Conservation (phyloP, 2,113 vertebrate species). For the Syrrhaptes paradoxus region DNA sequence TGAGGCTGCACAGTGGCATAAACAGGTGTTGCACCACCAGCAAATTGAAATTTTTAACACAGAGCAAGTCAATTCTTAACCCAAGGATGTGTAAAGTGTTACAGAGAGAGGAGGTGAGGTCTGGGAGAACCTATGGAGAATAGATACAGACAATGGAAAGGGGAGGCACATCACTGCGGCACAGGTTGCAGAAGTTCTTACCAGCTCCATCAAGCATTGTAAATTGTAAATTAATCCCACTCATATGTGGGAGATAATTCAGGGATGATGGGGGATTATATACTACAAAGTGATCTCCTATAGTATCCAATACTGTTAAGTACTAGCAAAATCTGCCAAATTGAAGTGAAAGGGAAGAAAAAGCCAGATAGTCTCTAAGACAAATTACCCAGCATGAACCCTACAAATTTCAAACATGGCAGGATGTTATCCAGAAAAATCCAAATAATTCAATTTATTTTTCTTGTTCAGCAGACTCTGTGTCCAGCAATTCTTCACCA, state of each 20-base stretch:
- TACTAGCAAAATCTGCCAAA: background rate
- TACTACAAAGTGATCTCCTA: background rate
- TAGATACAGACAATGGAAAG: background rate
- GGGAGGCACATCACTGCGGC: fast-evolving
- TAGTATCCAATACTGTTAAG: background rate
- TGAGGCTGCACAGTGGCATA: background rate
- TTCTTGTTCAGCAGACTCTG: background rate
- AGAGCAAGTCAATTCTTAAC: background rate
- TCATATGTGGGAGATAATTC: background rate
- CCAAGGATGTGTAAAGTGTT: background rate
- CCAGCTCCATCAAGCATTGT: background rate
- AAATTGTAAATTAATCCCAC: background rate
- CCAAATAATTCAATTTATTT: background rate
- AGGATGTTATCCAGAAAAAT: background rate
- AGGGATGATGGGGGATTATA: background rate
- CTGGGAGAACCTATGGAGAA: background rate
- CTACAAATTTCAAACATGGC: background rate
- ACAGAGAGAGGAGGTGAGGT: fast-evolving
- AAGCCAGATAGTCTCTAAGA: background rate
- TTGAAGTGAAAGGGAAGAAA: background rate
- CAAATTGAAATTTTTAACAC: background rate
- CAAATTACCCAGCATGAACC: background rate
- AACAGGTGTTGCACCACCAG: fast-evolving
- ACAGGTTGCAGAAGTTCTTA: background rate
- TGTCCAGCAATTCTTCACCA: background rate